Conservation (phyloP, 2,888 invertebrate species). For the Pemphredon lugubris region DNA sequence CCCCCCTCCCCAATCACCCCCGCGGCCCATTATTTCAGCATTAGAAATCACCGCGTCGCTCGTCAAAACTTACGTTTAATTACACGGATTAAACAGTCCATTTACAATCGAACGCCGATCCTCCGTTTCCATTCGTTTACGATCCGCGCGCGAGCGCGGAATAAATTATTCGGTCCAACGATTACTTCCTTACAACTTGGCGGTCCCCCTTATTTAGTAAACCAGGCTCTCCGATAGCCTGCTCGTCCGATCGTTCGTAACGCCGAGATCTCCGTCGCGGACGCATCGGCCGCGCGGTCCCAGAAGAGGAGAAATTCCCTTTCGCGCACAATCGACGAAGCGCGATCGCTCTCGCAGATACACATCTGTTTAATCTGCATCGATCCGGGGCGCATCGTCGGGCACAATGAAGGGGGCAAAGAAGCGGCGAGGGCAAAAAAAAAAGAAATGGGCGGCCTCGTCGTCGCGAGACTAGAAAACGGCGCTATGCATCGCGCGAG, state of each 20-base stretch:
- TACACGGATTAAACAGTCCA: conserved; percentile 4
- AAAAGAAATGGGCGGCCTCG: conserved; percentile 36
- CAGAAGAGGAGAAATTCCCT: conserved; percentile 54
- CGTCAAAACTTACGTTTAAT: conserved; percentile 3
- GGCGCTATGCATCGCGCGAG: conserved; percentile 14
- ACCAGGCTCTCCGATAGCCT: conserved; percentile 6
- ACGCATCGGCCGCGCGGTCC: conserved; percentile 11
- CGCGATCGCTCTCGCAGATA: conserved; percentile 45
- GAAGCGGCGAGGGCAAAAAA: conserved; percentile 25
- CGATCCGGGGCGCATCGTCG: conserved; percentile 32
- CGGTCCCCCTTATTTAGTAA: conserved; percentile 50
- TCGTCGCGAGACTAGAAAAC: conserved; percentile 36
- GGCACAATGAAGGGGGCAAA: conserved; percentile 10
- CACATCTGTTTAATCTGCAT: conserved; percentile 22
- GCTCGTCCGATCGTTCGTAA: conserved; percentile 10
- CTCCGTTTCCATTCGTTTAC: conserved; percentile 32
- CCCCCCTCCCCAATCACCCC: too few species aligned
- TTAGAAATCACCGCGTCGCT: background rate
- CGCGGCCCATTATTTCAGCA: conserved; percentile 11
- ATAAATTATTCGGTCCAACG: conserved; percentile 49
- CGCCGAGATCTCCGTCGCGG: conserved; percentile 29
- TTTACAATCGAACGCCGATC: background rate
- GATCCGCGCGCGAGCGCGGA: conserved; percentile 26
- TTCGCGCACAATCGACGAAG: conserved; percentile 30
- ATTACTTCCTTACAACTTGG: conserved; percentile 47